Percentiles rank a stretch among this genome's conserved stretches.
phyloP scores from a whole-genome alignment of 64 coral and sea anemone genomes.

The Trachythela sp. region DNA sequence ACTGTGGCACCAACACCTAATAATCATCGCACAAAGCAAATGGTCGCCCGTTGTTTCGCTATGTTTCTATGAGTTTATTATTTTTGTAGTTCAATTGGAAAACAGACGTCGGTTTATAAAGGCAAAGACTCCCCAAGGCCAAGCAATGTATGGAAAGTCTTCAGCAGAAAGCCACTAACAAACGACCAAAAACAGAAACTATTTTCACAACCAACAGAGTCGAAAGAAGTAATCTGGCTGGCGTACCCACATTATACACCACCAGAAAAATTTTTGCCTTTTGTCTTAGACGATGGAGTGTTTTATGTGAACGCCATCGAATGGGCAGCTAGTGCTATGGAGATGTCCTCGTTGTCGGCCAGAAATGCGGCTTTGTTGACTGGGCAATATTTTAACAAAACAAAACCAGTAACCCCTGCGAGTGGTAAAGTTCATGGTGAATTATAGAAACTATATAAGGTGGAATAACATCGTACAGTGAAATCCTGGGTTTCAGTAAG shows the following conservation, averaged over 20 bases:
- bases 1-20: too few species aligned
- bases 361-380: conserved; percentile 83
- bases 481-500: too few species aligned
- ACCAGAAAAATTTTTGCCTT: conserved; percentile 68
- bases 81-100: conserved; percentile 40
- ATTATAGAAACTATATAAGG: neutral
- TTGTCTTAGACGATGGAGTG: conserved; percentile 87
- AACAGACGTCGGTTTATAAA: conserved; percentile 54
- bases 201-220: conserved; percentile 42
- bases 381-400: conserved; percentile 40
- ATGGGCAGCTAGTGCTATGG: conserved; percentile 93
- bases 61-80: neutral
- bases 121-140: conserved; percentile 22
- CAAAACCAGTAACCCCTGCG: neutral
- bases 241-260: conserved; percentile 85
- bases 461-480: too few species aligned
- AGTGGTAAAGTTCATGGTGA: neutral
- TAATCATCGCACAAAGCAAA: too few species aligned
- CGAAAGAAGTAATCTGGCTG: conserved; percentile 58
- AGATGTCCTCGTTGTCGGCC: conserved; percentile 80
- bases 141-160: conserved; percentile 67
- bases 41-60: too few species aligned
- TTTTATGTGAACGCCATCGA: conserved; percentile 97
- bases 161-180: conserved; percentile 64
- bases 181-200: conserved; percentile 38